Base-by-base conservation (phyloP, 53 echinoderm and acorn worm genomes). In the Holothuria leucospilota region DNA sequence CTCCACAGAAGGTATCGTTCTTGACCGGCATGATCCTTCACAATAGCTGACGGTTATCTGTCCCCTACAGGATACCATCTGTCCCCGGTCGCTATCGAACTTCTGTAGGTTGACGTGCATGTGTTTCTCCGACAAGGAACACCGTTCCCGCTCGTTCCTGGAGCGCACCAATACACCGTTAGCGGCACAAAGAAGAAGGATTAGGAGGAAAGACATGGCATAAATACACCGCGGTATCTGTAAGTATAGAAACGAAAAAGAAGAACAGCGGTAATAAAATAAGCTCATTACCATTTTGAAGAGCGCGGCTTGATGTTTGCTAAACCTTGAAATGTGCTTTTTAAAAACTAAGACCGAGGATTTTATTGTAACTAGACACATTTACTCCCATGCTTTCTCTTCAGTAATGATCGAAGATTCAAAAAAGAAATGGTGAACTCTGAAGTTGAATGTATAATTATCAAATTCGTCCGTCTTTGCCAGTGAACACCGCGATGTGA, bases 131-230 rank as follows among this genome's bases (percentile, higher is more conserved):
- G 25, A 49, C 52, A 75, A 27, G n/a, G 41, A 28, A 51, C 75
- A 75, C n/a, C 75, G 75, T 75, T 75, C 75, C 75, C 75, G 9
- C 26, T 75, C 75, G 75, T 75, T 49, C 75, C 75, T 46, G 13
- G 75, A 75, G 13, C 51, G 75, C 49, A 75, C 75, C 75, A 75
- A 52, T 42, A 75, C 75, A 49, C 75, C 75, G 25, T 75, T 46
- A 42, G 75, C 75, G 52, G 75, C 75, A 52, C 75, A 75, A 23
- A 75, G n/a, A 2, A 75, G 75, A 51, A 75, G 75, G 8, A 75
- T 52, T 11, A 75, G 51, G 0, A 75, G 75, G 75, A 75, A 75
- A 75, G 75, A 75, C 75, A 75, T 75, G 49, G 75, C 75, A 75
- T 75, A 51, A 49, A 51, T 26, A 75, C 75, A 75, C 75, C 51